Base-by-base conservation (phyloP, 2,888 invertebrate species). In the Chorisops tibialis region DNA sequence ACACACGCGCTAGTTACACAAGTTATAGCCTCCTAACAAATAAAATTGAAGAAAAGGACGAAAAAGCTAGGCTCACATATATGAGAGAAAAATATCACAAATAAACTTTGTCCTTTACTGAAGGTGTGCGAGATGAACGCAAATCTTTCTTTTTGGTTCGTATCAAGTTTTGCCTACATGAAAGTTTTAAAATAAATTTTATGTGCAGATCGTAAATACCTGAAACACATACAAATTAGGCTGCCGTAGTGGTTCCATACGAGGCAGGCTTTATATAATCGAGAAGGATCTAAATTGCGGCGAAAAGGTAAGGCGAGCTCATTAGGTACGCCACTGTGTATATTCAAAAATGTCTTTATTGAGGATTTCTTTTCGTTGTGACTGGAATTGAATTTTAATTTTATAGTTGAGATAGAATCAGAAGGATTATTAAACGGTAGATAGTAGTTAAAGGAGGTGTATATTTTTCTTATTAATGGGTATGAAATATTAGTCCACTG, bases 161-260 rank as follows among this genome's bases (percentile, higher is more conserved):
- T 41, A 16, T 5, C 18, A 41, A 7, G 9, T 37, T 37, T 37
- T 37, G 37, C 30, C 30, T 9, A 30, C 30, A 7, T 9, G 14
- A 16, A 41, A 41, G 41, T 41, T 41, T 41, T 41, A 41, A 41
- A 41, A 41, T 41, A 41, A 16, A 41, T 41, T 41, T 41, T 41
- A 41, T 41, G 41, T 14, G 16, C 7, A 12, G 41, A 41, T 41
- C 41, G 18, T 41, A 41, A 41, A 41, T 41, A 41, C 41, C 41
- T 41, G 41, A 18, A 41, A 41, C 18, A 41, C 41, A 41, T 41
- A 41, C 41, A 18, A 41, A 41, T 16, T 41, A 16, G 18, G 41
- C 6, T 9, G n/a, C n/a, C 6, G 18, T 18, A 14, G 41, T 37
- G 37, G 12, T 41, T 41, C n/a, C n/a, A n/a, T n/a, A n/a, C n/a